phyloP scores from a whole-genome alignment of 2,113 vertebrate species.

The Odocoileus hemionus region DNA sequence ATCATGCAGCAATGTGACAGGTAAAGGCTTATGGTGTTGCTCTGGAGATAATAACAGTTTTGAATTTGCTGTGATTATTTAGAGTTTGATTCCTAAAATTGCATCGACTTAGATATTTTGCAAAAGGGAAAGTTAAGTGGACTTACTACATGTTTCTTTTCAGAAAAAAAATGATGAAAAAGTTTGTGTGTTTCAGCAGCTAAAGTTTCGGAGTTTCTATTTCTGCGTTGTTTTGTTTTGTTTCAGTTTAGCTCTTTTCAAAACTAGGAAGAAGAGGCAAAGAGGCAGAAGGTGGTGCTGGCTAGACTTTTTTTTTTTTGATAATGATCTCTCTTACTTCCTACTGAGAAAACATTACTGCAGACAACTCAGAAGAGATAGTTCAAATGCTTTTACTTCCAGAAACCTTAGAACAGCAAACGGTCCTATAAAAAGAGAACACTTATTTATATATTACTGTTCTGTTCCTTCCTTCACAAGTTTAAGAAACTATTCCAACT shows the following conservation, averaged over 20 bases:
- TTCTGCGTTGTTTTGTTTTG: neutral
- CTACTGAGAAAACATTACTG: conserved; percentile 15
- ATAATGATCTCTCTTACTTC: conserved; percentile 62
- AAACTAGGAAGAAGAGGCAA: conserved; percentile 29
- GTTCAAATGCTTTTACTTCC: neutral
- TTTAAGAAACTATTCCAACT: neutral
- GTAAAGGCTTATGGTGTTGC: conserved; percentile 71
- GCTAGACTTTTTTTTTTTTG: neutral
- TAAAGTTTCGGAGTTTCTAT: neutral
- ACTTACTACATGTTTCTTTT: neutral
- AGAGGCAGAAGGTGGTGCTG: neutral
- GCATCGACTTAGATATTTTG: conserved; percentile 66
- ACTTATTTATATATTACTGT: neutral
- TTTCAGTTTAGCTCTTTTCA: neutral
- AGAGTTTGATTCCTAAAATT: conserved; percentile 30
- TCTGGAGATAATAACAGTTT: neutral
- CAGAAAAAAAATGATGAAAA: conserved; percentile 15
- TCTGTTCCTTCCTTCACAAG: neutral
- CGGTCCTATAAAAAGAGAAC: conserved; percentile 6
- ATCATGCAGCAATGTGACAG: conserved; percentile 99
- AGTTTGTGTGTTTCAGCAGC: conserved; percentile 7
- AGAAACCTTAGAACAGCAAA: neutral
- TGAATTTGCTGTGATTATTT: neutral
- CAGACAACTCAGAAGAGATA: neutral
- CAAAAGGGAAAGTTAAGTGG: conserved; percentile 28